Base-by-base conservation (phyloP, 2,797 vertebrate genomes). In the Pempheris klunzingeri region DNA sequence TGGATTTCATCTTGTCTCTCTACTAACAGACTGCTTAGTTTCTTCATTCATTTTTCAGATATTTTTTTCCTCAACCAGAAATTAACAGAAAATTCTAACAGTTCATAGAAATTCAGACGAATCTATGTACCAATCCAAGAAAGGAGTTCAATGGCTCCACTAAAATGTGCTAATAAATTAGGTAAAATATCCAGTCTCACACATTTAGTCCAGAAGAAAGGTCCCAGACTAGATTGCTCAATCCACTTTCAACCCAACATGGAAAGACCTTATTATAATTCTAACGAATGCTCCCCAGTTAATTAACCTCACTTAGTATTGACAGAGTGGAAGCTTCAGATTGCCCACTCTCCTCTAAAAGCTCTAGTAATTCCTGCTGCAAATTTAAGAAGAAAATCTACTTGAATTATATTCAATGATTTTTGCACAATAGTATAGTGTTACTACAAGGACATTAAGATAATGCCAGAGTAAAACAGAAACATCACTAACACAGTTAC, bases 301-400 rank as follows among this genome's bases (percentile, higher is more conserved):
- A 80, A 77, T 87, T 77, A 77, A 58, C 57, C 84, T 65, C 58
- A 58, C 71, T 75, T 65, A 62, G 67, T 83, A 76, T 74, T 80
- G 71, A 77, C 80, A 86, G 59, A 74, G 64, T 20, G 32, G 18
- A 36, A 71, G 57, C 18, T 60, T 67, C 66, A 59, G 50, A 65
- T 49, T 78, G 52, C 34, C 69, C 17, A 44, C 61, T 68, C 63
- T 54, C 53, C 38, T 36, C 32, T 41, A 49, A 50, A 44, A 75
- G 70, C 36, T 54, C 32, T 13, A 18, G 69, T 75, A 81, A 81
- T 74, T n/a, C 59, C 43, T 32, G 54, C 8, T 20, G 66, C 58
- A 80, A 68, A 80, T 84, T 63, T 80, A 22, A 68, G 39, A 39
- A 67, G 62, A 53, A 81, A 66, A 54, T 77, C 7, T 49, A 49